Percentiles rank a stretch among this genome's conserved stretches.
phyloP scores from a whole-genome alignment of 2,797 vertebrate genomes.

The Morus bassanus region DNA sequence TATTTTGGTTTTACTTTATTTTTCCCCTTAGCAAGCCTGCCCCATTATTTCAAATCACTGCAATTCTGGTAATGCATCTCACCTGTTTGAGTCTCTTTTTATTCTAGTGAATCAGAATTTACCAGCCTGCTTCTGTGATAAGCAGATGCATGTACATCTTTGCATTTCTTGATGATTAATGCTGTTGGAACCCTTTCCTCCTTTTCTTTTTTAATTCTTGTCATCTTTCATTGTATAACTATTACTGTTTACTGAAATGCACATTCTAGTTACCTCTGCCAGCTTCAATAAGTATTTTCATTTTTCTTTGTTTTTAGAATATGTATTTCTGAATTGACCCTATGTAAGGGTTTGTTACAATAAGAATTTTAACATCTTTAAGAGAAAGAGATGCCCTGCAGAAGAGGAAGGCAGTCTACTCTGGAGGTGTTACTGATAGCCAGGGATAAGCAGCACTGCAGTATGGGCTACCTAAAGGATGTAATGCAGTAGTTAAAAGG shows the following conservation, averaged over 20 bases:
- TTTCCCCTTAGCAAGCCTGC: not conserved
- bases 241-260: not conserved
- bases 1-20: not conserved
- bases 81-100: not conserved
- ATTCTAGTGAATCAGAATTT: not conserved
- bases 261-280: not conserved
- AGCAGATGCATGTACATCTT: not conserved
- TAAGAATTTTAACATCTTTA: not conserved
- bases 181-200: not conserved
- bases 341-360: accelerated
- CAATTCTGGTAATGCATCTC: accelerated
- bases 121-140: not conserved
- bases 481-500: not conserved
- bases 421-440: not conserved
- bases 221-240: not conserved
- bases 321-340: not conserved
- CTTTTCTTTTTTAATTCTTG: not conserved
- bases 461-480: not conserved
- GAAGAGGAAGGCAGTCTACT: not conserved
- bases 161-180: not conserved
- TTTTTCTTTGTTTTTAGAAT: not conserved
- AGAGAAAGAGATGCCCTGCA: not conserved
- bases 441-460: not conserved
- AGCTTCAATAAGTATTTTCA: not conserved
- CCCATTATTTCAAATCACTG: not conserved